Base-by-base conservation (phyloP, 2,113 vertebrate species). In the Scytalopus superciliaris region DNA sequence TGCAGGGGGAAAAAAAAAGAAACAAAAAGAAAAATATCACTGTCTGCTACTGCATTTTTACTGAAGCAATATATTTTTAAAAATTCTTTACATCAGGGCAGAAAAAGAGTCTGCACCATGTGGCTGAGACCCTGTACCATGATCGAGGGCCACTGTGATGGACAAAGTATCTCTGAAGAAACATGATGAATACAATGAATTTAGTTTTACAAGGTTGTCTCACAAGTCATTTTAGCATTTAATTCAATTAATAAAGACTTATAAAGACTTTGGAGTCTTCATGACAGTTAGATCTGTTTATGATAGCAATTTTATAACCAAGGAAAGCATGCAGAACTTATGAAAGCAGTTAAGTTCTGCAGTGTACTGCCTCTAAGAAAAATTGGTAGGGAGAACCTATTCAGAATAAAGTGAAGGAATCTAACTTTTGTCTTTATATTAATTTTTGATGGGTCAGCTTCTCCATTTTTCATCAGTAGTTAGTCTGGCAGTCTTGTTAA, bases 61-160 rank as follows among this genome's bases (percentile, higher is more conserved):
- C 3, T 68, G 35, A 73, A 44, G 11, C 2, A 72, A 44, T 2
- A 7, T 18, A 37, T 64, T 75, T 89, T 72, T 56, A 64, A 42
- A 14, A 39, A 45, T 81, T 75, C 4, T 84, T 87, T 70, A 44
- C 9, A 69, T 4, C 13, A 39, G 5, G 22, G 25, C 2, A 42
- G 53, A 69, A 83, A 49, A n/a, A 50, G 68, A 49, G 56, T 40
- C 27, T 69, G 2, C 24, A 75, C 42, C 16, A 30, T 42, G 17
- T 9, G 24, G 12, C 17, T 39, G 31, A 76, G 33, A 79, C 40
- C 50, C 28, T 64, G 14, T 22, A 56, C 9, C 9, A 30, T 3
- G 7, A 47, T 7, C 0, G 0, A 42, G 3, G 15, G 5, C 15
- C 44, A 13, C 11, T n/a, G 6, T 40, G 31, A 5, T 44, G 33